These are phyloP conservation scores for Xanthia togata DNA, from an alignment of 2,888 invertebrate species.

Conservation along the genomic window DNA sequence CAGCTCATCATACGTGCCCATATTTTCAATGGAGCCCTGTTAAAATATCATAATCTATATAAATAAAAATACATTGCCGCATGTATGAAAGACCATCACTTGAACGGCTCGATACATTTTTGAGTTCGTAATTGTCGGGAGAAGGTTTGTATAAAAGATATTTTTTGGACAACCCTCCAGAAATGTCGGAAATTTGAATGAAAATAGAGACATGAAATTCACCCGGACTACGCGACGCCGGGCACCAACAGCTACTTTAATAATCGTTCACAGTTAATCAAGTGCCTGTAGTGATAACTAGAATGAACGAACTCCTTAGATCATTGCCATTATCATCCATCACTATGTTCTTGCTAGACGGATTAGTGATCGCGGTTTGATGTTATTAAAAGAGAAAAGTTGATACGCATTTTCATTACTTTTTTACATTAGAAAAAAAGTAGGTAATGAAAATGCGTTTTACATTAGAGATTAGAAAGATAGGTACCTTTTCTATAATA, in stretches of 20 bases:
- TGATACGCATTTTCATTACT: not conserved
- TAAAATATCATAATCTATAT: constrained; percentile 22
- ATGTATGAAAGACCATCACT: not conserved
- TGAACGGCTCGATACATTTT: not conserved
- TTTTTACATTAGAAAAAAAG: not conserved
- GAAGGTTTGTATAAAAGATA: not conserved
- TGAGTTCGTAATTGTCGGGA: not conserved
- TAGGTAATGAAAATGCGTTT: no score
- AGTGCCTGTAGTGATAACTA: not conserved
- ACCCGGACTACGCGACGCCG: not conserved
- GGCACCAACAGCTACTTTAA: not conserved
- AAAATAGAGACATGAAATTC: not conserved
- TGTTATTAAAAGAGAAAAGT: not conserved
- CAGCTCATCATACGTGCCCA: constrained; percentile 91
- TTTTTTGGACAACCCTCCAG: no score
- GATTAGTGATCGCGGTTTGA: not conserved
- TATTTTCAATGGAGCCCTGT: constrained; percentile 90
- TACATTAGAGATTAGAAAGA: no score
- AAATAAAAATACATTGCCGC: not conserved
- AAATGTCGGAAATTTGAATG: not conserved
- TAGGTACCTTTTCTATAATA: not conserved
- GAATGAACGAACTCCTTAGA: not conserved
- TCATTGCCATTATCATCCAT: no score
- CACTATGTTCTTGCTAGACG: not conserved
- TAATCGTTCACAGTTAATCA: not conserved